Percentiles rank a stretch among this genome's conserved stretches.
These are phyloP conservation scores for Glaucomys volans DNA, from an alignment of 2,113 vertebrate genomes.

Conservation along the genomic window DNA sequence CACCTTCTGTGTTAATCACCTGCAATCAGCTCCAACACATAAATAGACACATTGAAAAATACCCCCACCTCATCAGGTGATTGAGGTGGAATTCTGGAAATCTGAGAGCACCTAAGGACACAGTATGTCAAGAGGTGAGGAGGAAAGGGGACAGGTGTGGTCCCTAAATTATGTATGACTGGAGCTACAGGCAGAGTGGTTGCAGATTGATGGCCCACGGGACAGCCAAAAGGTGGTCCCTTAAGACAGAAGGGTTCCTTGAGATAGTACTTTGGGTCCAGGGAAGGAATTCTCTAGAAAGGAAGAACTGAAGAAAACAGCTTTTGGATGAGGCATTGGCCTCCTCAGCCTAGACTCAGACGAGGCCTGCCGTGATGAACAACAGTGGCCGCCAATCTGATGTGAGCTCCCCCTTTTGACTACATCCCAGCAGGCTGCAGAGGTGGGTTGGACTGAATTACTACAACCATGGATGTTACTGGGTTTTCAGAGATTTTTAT, in stretches of 20 bases:
- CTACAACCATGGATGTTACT: background rate
- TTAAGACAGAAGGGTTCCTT: background rate
- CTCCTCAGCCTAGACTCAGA: background rate
- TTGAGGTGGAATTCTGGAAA: constrained; percentile 15
- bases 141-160: background rate
- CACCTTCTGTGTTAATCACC: constrained; percentile 14
- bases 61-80: constrained; percentile 38
- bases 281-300: background rate
- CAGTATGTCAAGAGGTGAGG: background rate
- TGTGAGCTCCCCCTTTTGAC: background rate
- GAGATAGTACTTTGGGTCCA: background rate
- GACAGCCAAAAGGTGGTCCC: background rate
- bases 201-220: background rate
- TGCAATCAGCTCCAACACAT: background rate
- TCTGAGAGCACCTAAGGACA: background rate
- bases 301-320: background rate
- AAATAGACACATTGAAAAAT: constrained; percentile 61
- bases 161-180: background rate
- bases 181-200: background rate
- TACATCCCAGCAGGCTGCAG: background rate
- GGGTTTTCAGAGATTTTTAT: constrained; percentile 36
- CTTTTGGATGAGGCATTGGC: background rate
- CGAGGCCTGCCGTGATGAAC: background rate
- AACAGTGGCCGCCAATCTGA: accelerated
- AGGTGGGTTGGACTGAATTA: background rate